Evolutionary conservation across 2,888 invertebrate genomes (phyloP), one percentile per base, ranked within the genome.

Genomic region (Eupithecia vulgata): DNA sequence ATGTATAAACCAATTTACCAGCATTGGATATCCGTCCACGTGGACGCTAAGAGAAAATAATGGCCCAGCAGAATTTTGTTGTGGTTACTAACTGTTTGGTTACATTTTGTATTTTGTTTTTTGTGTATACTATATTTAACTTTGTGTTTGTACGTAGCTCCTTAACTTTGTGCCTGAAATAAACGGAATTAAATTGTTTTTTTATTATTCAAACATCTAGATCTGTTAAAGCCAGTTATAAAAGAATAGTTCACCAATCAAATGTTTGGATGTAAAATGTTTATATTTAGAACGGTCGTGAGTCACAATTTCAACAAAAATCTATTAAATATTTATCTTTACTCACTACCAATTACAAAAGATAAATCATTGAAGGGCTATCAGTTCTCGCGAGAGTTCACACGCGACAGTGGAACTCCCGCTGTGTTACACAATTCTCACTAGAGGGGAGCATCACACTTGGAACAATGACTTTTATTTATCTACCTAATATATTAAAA

Each of bases 361-460:
- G 25, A 34, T 34, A 61, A 61, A 61, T 61, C 61, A 61, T 34
- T 34, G 61, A 15, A 34, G 8, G 48, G 61, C 17, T 17, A 61
- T 61, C 34, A 61, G 34, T 61, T 61, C 61, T 17, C 30, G 61
- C 61, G 61, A 30, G 59, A 17, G 17, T 61, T 61, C 61, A 61
- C 61, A 61, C 61, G 61, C 1, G 34, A 1, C 61, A 61, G 59
- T 61, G 17, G 61, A 61, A 17, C 61, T 7, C 61, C 61, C 25
- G 57, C 57, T 57, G 34, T 34, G 61, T 7, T 3, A 34, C 34
- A 34, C 57, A 12, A 25, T 25, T 57, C 57, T 52, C 25, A 5
- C 57, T 13, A 57, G 61, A 34, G 61, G 61, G 61, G 61, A 34
- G 61, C 61, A 34, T 61, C 61, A 34, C 61, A 34, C 61, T 61